phyloP scores from a whole-genome alignment of 2,113 vertebrate species.

The Malurus elegans region DNA sequence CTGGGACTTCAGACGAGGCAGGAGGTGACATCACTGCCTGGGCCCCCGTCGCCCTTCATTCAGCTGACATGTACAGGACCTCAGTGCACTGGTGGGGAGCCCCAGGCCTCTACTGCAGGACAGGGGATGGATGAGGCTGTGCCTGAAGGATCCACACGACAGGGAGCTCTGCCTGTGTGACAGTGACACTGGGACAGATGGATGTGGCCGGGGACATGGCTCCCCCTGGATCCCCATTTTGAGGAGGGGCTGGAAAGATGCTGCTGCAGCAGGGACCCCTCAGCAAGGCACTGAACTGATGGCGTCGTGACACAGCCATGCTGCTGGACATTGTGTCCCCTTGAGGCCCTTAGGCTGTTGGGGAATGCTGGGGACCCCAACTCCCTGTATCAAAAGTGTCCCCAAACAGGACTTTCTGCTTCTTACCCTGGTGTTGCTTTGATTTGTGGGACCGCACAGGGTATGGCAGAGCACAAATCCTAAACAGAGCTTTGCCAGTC shows the following conservation, averaged over 20 bases:
- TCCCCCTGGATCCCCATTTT: fast-evolving
- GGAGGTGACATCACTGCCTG: neutral
- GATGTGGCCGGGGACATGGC: fast-evolving
- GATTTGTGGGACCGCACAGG: neutral
- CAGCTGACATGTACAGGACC: neutral
- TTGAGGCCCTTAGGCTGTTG: neutral
- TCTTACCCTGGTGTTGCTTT: neutral
- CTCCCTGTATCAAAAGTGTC: neutral
- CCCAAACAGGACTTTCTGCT: neutral
- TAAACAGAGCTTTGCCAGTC: fast-evolving
- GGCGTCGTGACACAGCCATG: fast-evolving
- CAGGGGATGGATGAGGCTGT: neutral
- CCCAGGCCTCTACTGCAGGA: neutral
- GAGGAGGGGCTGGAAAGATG: neutral
- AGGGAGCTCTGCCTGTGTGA: neutral
- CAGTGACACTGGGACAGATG: neutral
- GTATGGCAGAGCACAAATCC: neutral
- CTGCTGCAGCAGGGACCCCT: neutral
- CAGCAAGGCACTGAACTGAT: fast-evolving
- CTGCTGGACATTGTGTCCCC: neutral
- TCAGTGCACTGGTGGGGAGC: neutral
- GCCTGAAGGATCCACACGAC: fast-evolving
- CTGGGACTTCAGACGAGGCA: neutral
- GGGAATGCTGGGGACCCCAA: neutral
- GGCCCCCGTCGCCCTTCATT: neutral